Base-by-base conservation (phyloP, 2,888 invertebrate genomes). In the Aphrophora alni region DNA sequence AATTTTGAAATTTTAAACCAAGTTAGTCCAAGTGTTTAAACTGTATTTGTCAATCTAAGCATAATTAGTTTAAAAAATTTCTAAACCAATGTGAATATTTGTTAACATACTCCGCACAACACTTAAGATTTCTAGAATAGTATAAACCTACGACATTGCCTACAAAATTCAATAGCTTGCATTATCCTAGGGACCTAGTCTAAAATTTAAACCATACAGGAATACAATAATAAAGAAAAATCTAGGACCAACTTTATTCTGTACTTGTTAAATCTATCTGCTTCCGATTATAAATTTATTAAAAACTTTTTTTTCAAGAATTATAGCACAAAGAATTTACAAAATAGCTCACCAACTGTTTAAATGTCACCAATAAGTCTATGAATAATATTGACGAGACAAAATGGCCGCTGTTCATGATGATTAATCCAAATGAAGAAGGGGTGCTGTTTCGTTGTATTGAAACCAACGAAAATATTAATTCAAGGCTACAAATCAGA, bases 321-420 rank as follows among this genome's bases (percentile, higher is more conserved):
- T 59, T 59, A 59, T 21, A 21, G 3, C 59, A 59, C 59, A 59
- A 59, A 21, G 59, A 59, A 59, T 59, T 59, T 59, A 59, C 59
- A 59, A 59, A 44, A 59, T 59, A 59, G 59, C 59, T 59, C 59
- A 59, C 59, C 59, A 59, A 59, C 59, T 59, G 59, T 59, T 59
- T n/a, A 59, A 59, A 59, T 59, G 59, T 59, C 59, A 59, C 59
- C 59, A 59, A 59, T 59, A 59, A 59, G 59, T 78, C 71, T 77
- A 75, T 74, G 74, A 81, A 77, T 77, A 81, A 78, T 76, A 78
- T 77, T 78, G 81, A 75, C 77, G 74, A 81, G 77, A 81, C 81
- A 81, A 81, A 78, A 81, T 81, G 81, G 81, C 81, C 77, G 76
- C 81, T 77, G 38, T 68, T 73, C 73, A 77, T 38, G 70, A 78